Conservation (phyloP, 1,140 invertebrate species). For the Scylla paramamosain region DNA sequence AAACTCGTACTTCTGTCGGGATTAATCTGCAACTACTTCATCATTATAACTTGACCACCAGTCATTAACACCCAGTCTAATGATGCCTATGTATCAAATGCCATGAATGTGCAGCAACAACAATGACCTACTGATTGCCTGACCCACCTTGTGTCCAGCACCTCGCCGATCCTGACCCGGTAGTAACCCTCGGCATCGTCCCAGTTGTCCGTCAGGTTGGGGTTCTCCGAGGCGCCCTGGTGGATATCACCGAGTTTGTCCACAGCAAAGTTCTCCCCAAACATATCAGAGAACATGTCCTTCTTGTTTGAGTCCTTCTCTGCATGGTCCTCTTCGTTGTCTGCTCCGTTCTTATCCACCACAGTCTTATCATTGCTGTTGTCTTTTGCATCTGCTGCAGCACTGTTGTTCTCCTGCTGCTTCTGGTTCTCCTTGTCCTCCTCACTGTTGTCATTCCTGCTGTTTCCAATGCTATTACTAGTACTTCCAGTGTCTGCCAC, state of each 20-base stretch:
- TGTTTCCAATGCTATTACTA: constrained; percentile 78
- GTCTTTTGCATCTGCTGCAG: constrained; percentile 77
- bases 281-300: constrained; percentile 77
- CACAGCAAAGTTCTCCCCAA: constrained; percentile 76
- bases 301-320: constrained; percentile 75
- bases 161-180: constrained; percentile 97
- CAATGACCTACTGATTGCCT: too few relatives aligned
- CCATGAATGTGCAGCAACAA: too few relatives aligned
- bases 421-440: constrained; percentile 78
- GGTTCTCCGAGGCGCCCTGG: constrained; percentile 86
- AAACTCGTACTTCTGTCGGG: too few relatives aligned
- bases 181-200: constrained; percentile 99
- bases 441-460: constrained; percentile 78
- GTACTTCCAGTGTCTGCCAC: constrained; percentile 79
- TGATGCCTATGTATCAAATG: too few relatives aligned
- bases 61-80: too few relatives aligned
- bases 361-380: constrained; percentile 63
- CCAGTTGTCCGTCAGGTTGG: constrained; percentile 98
- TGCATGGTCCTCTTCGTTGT: constrained; percentile 77
- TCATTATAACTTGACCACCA: too few relatives aligned
- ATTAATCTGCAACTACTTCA: too few relatives aligned
- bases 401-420: constrained; percentile 78
- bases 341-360: background rate
- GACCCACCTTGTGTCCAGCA: constrained; percentile 81
- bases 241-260: constrained; percentile 75